Conservation (phyloP, 2,113 vertebrate species). For the Sinocyclocheilus anophthalmus region DNA sequence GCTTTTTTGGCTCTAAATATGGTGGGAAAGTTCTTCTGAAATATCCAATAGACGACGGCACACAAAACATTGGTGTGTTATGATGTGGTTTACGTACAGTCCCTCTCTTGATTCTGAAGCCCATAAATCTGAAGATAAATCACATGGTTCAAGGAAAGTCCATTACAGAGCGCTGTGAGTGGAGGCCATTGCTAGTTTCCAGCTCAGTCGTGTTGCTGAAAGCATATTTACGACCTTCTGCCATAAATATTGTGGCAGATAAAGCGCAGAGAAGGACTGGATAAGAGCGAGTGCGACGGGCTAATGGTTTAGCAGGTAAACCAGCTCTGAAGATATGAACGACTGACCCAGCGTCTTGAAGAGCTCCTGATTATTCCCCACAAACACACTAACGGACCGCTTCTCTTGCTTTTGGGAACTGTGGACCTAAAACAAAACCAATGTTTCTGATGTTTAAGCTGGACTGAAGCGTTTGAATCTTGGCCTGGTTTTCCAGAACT, state of each 20-base stretch:
- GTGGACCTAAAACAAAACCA: too few species aligned
- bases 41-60: background rate
- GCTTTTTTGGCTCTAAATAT: too few species aligned
- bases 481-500: too few species aligned
- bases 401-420: too few species aligned
- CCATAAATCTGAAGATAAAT: conserved; percentile 39
- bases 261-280: conserved; percentile 45
- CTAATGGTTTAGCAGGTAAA: conserved; percentile 64
- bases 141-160: conserved; percentile 5
- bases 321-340: conserved; percentile 38
- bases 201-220: conserved; percentile 60
- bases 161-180: conserved; percentile 51
- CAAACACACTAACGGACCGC: background rate
- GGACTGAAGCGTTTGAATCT: too few species aligned
- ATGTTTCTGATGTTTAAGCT: too few species aligned
- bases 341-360: background rate
- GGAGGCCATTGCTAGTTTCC: conserved; percentile 61
- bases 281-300: conserved; percentile 56
- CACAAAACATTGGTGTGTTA: background rate
- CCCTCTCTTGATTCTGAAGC: background rate
- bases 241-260: conserved; percentile 73
- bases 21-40: too few species aligned
- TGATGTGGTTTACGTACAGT: conserved; percentile 13
- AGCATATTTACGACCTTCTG: conserved; percentile 57
- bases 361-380: background rate